phyloP scores from a whole-genome alignment of 2,113 vertebrate species.

The Epinephelus cyanopodus region DNA sequence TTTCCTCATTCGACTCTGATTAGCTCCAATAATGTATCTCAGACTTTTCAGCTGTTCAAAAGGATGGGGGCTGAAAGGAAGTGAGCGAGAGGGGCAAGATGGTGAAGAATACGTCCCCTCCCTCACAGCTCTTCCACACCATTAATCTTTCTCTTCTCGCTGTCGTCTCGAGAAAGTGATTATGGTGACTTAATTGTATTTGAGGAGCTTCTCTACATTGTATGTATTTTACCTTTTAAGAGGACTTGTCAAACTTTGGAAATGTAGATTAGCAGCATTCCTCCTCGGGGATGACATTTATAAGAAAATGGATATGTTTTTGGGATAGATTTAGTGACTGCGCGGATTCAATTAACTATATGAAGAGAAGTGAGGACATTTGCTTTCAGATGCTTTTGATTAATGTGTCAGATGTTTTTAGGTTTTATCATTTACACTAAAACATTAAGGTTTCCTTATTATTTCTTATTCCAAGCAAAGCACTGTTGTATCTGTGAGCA shows the following conservation, averaged over 20 bases:
- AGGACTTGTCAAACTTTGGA: conserved; percentile 38
- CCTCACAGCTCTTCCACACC: conserved; percentile 59
- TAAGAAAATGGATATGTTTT: background rate
- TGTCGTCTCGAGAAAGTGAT: conserved; percentile 65
- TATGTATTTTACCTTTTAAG: conserved; percentile 42
- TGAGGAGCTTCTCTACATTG: conserved; percentile 54
- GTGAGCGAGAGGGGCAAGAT: conserved; percentile 47
- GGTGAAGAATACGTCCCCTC: conserved; percentile 54
- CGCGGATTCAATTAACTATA: background rate
- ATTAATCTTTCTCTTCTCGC: conserved; percentile 71
- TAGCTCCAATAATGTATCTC: conserved; percentile 85
- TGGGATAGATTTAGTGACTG: background rate
- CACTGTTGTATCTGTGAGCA: background rate
- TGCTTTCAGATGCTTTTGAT: background rate
- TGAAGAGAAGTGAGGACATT: background rate
- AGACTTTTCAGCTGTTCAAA: conserved; percentile 81
- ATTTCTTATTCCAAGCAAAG: background rate
- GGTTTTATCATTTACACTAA: background rate
- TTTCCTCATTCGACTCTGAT: conserved; percentile 85
- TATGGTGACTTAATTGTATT: conserved; percentile 71
- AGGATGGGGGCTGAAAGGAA: conserved; percentile 65
- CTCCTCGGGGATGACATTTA: background rate
- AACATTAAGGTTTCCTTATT: background rate
- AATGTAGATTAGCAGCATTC: conserved; percentile 39
- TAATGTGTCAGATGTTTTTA: background rate